Evolutionary conservation across 2,888 invertebrate genomes (phyloP), one percentile per base, ranked within the genome.

Genomic region (Colostygia pectinataria): DNA sequence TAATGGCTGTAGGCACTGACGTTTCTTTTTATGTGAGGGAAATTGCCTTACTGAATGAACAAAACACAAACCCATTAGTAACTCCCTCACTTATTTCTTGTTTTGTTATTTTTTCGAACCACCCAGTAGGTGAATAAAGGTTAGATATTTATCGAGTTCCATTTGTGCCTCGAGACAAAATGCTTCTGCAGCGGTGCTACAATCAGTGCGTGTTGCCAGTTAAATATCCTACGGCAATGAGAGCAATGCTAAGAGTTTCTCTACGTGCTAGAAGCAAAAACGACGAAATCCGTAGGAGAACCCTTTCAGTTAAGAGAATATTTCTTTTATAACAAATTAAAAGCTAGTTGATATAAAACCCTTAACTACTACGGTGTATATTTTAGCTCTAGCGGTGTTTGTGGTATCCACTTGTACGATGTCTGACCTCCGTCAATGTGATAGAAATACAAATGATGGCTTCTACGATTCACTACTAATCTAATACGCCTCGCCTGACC

Each of bases 401-500:
- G 12, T 29, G 12, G 10, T 10, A 18, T 39, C 28, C 38, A 39
- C 38, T 39, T 27, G 15, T 15, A 27, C 20, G 12, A 36, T 41
- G 31, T 38, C n/a, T 25, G 44, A 27, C 32, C 33, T 50, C 24
- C 45, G 18, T 38, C 40, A 36, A 41, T 37, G 6, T 13, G 28
- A 29, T 41, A 24, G 1, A 25, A 27, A 15, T 12, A 20, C n/a
- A 8, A 6, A 44, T 15, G 40, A 48, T 36, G 15, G n/a, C 38
- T 57, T 56, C 53, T 39, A 38, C 42, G 41, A 55, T 51, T 59
- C 58, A 53, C 51, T 42, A 38, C 29, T 47, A 50, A 57, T 57
- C 43, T 47, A 49, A 51, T 58, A 43, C 33, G 32, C 36, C 38
- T 50, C 27, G 34, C 1, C 38, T 50, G 55, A 53, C 58, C 53